These are phyloP conservation scores for Athrips mouffetella DNA, from an alignment of 2,888 invertebrate species.

Conservation along the genomic window DNA sequence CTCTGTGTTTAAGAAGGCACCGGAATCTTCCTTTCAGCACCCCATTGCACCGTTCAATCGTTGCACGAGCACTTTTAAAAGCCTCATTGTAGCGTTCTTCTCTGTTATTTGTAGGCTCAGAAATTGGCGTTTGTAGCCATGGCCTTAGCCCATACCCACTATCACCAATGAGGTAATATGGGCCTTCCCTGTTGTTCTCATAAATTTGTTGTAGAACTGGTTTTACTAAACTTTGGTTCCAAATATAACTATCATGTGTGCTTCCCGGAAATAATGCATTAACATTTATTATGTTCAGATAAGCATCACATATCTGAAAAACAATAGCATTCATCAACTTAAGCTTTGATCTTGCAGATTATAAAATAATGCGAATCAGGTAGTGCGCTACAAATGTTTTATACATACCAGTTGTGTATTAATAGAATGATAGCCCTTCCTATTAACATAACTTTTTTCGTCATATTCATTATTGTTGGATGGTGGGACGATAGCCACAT, in stretches of 20 bases:
- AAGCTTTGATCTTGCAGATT: too few relatives aligned
- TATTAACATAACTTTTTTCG: constrained; percentile 14
- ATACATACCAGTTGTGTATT: constrained; percentile 10
- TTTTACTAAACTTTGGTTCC: not conserved
- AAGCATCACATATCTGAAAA: not conserved
- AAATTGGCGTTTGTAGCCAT: not conserved
- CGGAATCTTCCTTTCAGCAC: constrained; percentile 10
- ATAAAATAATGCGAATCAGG: too few relatives aligned
- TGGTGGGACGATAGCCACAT: constrained; percentile 14
- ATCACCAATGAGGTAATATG: not conserved
- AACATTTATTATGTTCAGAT: not conserved
- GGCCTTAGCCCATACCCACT: constrained; percentile 5
- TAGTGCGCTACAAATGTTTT: not conserved
- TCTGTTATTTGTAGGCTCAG: not conserved
- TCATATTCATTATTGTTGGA: constrained; percentile 10
- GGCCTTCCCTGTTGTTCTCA: not conserved
- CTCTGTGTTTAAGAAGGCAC: constrained; percentile 4
- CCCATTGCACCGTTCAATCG: constrained; percentile 13
- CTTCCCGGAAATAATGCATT: not conserved
- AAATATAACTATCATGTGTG: not conserved
- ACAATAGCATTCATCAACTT: not conserved
- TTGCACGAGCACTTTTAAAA: constrained; percentile 9
- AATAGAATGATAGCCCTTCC: constrained; percentile 15
- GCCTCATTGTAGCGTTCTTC: not conserved
- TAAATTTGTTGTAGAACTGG: not conserved